phyloP scores from a whole-genome alignment of 2,113 vertebrate genomes.

The Serilophus lunatus region DNA sequence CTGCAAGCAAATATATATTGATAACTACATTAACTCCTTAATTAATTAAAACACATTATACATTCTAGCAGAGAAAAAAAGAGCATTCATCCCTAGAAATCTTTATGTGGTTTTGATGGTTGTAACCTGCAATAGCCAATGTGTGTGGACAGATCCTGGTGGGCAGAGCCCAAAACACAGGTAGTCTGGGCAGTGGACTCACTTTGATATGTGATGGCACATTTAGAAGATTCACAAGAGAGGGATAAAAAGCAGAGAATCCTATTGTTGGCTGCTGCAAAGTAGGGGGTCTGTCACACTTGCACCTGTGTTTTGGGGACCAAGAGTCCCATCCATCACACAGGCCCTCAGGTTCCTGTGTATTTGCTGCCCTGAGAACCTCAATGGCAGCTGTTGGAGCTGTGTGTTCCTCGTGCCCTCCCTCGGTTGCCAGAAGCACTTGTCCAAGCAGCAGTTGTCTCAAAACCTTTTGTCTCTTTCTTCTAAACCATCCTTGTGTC shows the following conservation, averaged over 20 bases:
- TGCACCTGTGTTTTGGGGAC: not conserved
- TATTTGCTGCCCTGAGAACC: not conserved
- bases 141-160: not conserved
- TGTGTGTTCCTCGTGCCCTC: not conserved
- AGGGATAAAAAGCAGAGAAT: not conserved
- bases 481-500: not conserved
- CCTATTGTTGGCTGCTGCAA: not conserved
- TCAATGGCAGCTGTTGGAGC: not conserved
- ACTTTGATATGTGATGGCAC: accelerated
- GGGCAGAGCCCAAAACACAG: not conserved
- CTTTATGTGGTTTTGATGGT: not conserved
- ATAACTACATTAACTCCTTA: not conserved
- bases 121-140: not conserved
- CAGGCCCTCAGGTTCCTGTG: not conserved
- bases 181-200: not conserved
- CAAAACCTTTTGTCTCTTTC: not conserved
- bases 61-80: not conserved
- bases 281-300: not conserved
- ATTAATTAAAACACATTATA: not conserved
- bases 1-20: not conserved
- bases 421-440: not conserved
- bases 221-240: not conserved
- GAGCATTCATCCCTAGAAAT: not conserved
- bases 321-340: not conserved
- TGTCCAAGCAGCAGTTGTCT: not conserved